Evolutionary conservation across 2,888 invertebrate species (phyloP), one percentile per base, ranked within the genome.

Genomic region (Pollenia griseotomentosa): DNA sequence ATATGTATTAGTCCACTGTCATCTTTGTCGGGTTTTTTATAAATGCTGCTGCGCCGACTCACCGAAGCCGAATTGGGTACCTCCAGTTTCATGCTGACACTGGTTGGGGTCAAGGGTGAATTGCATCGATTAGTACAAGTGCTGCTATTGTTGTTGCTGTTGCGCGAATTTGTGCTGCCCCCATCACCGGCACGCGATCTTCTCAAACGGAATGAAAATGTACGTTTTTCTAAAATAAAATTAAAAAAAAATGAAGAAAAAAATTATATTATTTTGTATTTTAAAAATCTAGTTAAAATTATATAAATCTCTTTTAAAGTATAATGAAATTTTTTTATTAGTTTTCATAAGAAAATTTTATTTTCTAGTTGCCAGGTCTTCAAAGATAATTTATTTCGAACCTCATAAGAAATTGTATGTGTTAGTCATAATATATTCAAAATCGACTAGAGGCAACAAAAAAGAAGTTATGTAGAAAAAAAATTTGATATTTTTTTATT

Each of bases 1-100:
- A 93, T 93, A 91, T 95, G 95, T 65, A 95, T 94, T 11, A 93
- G 90, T 4, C 93, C 93, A 10, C 94, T 93, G 73, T 93, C 93
- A 53, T 93, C 93, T 87, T 92, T 93, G 48, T 92, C 93, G 14
- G 93, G 93, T 86, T 93, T 93, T 84, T 90, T 91, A 78, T 93
- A 93, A 86, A 93, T 93, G 89, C 93, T 93, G 87, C 92, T 93
- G 6, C 93, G 91, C 0, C 93, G 93, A 59, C 92, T 93, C 0
- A 93, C 90, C 42, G 92, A 91, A 4, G 91, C 89, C 44, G 57
- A 71, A 74, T 88, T 89, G 0, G 92, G 93, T 48, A 92, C 91
- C 85, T 92, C 92, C 75, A 92, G 44, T 42, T 89, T 90, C 11
- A 90, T 90, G 82, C 89, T 91, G 19, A 89, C 90, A 87, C 91